These are phyloP conservation scores for Hippocampus mohnikei DNA, from an alignment of 2,113 vertebrate species.

Conservation along the genomic window DNA sequence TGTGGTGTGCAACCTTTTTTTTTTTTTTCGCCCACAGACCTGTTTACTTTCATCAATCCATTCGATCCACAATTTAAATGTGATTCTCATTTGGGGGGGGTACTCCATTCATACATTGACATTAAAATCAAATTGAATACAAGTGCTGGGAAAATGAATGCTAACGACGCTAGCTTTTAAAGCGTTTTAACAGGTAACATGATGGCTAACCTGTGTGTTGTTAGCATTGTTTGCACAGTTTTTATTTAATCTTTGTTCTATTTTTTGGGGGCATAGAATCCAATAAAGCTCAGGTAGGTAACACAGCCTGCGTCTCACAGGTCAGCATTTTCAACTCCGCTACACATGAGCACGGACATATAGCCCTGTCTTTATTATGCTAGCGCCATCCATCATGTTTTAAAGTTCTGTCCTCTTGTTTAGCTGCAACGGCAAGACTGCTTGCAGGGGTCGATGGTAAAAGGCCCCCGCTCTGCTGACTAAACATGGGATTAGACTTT, in stretches of 20 bases:
- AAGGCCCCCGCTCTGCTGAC: conserved; percentile 52
- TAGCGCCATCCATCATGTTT: conserved; percentile 48
- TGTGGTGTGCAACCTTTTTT: not conserved
- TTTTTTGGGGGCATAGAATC: conserved; percentile 4
- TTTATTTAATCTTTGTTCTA: too few species aligned
- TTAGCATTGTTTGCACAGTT: not conserved
- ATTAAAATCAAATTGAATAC: too few species aligned
- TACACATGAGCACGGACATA: conserved; percentile 28
- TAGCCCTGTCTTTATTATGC: conserved; percentile 20
- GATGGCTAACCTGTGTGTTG: not conserved
- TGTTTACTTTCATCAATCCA: too few species aligned
- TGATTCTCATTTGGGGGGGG: too few species aligned
- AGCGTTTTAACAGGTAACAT: too few species aligned
- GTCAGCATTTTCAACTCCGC: conserved; percentile 20
- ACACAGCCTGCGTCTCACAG: not conserved
- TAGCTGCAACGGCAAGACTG: conserved; percentile 29
- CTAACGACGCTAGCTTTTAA: too few species aligned
- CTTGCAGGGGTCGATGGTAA: conserved; percentile 44
- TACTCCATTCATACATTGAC: too few species aligned
- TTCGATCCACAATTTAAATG: too few species aligned
- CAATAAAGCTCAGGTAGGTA: conserved; percentile 5
- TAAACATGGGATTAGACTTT: conserved; percentile 36
- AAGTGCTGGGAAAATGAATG: too few species aligned
- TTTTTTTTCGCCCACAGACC: too few species aligned
- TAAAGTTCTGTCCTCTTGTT: conserved; percentile 44